Percentiles rank a stretch among this genome's conserved stretches.
phyloP scores from a whole-genome alignment of 2,888 invertebrate species.

The Fragum fragum region DNA sequence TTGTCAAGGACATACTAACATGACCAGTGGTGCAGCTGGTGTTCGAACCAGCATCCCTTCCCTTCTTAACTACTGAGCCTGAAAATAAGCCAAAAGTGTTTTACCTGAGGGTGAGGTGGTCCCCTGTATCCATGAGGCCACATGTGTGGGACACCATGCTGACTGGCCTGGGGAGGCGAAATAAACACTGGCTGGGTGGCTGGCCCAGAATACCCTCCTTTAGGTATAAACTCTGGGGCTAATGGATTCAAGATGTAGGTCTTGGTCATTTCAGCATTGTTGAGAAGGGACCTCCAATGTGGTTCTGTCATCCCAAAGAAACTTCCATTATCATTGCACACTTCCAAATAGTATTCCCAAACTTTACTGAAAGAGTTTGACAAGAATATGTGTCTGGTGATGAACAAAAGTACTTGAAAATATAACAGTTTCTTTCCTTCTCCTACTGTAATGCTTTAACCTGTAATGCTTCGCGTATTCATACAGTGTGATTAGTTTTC shows the following conservation, averaged over 20 bases:
- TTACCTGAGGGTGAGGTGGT: constrained; percentile 60
- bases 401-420: too few relatives aligned
- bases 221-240: constrained; percentile 93
- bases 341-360: constrained; percentile 93
- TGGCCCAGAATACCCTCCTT: constrained; percentile 51
- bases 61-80: too few relatives aligned
- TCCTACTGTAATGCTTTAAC: too few relatives aligned
- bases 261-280: constrained; percentile 92
- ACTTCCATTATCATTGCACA: constrained; percentile 91
- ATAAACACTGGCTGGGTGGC: constrained; percentile 61
- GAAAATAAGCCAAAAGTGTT: too few relatives aligned
- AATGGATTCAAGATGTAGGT: constrained; percentile 93
- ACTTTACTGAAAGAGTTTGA: constrained; percentile 90
- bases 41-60: too few relatives aligned
- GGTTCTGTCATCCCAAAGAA: constrained; percentile 92
- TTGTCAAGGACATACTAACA: too few relatives aligned
- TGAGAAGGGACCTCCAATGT: constrained; percentile 90
- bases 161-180: constrained; percentile 14
- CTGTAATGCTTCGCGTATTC: too few relatives aligned
- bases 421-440: too few relatives aligned
- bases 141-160: constrained; percentile 41
- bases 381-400: too few relatives aligned
- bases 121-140: constrained; percentile 55
- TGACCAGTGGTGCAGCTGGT: too few relatives aligned
- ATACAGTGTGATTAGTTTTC: too few relatives aligned